Percentiles rank a stretch among this genome's conserved stretches.
These are phyloP conservation scores for Coptodon rendalli DNA, from an alignment of 2,113 vertebrate species.

Conservation along the genomic window DNA sequence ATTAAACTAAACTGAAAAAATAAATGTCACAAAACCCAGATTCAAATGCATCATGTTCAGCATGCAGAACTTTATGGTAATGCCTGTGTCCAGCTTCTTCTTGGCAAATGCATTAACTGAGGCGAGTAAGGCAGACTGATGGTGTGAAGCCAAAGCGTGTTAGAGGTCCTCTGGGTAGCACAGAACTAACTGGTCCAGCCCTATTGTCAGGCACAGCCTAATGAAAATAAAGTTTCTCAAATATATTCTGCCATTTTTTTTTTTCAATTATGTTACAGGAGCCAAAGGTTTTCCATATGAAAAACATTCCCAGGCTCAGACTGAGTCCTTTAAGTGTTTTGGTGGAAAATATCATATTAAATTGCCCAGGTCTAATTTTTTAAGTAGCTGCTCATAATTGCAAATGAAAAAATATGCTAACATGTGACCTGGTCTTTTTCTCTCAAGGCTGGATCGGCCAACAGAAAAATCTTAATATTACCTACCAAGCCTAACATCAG, in stretches of 20 bases:
- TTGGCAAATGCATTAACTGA: neutral
- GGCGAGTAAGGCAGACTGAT: neutral
- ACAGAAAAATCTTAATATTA: conserved; percentile 48
- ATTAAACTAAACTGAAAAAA: neutral
- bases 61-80: neutral
- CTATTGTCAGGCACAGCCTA: neutral
- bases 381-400: neutral
- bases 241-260: neutral
- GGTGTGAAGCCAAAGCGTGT: neutral
- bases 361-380: neutral
- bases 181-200: neutral
- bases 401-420: conserved; percentile 3
- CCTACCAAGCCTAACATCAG: conserved; percentile 58
- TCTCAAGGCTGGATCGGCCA: conserved; percentile 26
- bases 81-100: neutral
- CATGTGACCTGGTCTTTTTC: neutral
- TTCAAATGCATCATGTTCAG: neutral
- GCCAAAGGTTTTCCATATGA: neutral
- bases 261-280: neutral
- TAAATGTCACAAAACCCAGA: accelerated
- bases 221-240: neutral
- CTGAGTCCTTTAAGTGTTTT: neutral
- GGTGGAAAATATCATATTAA: neutral
- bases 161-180: neutral
- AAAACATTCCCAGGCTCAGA: neutral